A percentile compares a stretch with the other conserved stretches of the same genome.
phyloP scores from a whole-genome alignment of 1,140 invertebrate genomes.

The Drosophila paulistorum region DNA sequence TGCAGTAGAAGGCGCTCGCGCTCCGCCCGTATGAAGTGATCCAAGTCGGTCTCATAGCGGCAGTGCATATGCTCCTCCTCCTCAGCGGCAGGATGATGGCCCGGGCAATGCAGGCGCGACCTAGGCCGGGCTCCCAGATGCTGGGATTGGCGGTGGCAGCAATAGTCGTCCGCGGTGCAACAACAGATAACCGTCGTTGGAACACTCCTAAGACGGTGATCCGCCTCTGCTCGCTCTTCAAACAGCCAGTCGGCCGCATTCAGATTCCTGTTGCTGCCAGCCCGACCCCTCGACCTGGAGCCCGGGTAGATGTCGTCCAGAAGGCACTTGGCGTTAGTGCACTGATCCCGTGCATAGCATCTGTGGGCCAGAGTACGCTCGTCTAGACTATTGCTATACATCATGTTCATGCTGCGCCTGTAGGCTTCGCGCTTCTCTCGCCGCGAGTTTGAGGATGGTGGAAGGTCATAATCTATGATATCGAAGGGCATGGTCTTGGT shows the following conservation, averaged over 20 bases:
- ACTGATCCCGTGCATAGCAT: slow-evolving; percentile 77
- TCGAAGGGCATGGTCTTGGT: slow-evolving; percentile 81
- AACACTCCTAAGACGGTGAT: slow-evolving; percentile 44
- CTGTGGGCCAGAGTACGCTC: slow-evolving; percentile 54
- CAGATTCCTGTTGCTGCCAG: slow-evolving; percentile 74
- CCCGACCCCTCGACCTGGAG: slow-evolving; percentile 41
- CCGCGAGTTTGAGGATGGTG: slow-evolving; percentile 61
- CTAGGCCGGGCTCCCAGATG: slow-evolving; percentile 29
- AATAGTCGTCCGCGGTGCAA: slow-evolving; percentile 76
- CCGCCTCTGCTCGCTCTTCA: slow-evolving; percentile 58
- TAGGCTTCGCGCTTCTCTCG: slow-evolving; percentile 74
- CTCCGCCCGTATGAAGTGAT: slow-evolving; percentile 80
- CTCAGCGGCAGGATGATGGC: slow-evolving; percentile 78
- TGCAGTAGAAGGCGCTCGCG: slow-evolving; percentile 74
- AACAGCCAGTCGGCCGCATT: slow-evolving; percentile 70
- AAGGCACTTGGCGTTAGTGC: slow-evolving; percentile 78
- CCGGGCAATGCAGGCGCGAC: slow-evolving; percentile 58
- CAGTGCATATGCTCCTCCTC: slow-evolving; percentile 81
- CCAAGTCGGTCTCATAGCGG: slow-evolving; percentile 80
- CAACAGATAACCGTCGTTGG: slow-evolving; percentile 74
- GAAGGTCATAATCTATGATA: slow-evolving; percentile 80
- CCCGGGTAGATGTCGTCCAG: slow-evolving; percentile 77
- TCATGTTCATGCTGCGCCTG: slow-evolving; percentile 64
- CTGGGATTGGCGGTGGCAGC: slow-evolving; percentile 65
- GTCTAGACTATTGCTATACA: slow-evolving; percentile 75